A percentile compares a stretch with the other conserved stretches of the same genome.
Conservation (phyloP, 1,140 invertebrate genomes). For the Cecropterus lyciades region DNA sequence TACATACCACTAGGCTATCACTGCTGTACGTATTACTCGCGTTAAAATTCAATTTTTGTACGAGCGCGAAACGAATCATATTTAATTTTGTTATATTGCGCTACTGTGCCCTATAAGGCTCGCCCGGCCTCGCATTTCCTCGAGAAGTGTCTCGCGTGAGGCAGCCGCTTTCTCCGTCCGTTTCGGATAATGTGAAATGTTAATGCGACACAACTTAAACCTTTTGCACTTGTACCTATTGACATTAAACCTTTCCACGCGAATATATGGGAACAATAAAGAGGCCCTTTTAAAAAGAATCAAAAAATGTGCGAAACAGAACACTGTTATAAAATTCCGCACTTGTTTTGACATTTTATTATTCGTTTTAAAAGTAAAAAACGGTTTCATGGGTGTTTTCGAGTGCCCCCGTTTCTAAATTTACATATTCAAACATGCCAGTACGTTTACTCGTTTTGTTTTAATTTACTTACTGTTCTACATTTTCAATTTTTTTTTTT, state of each 20-base stretch:
- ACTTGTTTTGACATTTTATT: background rate
- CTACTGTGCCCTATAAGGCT: constrained; percentile 39
- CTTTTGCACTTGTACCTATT: constrained; percentile 41
- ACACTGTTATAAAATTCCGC: constrained; percentile 11
- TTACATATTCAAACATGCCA: no score
- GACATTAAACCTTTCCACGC: constrained; percentile 36
- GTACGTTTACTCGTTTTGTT: background rate
- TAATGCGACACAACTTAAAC: constrained; percentile 45
- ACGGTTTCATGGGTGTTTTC: background rate
- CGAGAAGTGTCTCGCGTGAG: constrained; percentile 60
- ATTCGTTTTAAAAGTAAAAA: constrained; percentile 5
- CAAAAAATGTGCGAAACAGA: background rate
- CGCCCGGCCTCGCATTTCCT: constrained; percentile 38
- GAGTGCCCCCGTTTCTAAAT: background rate
- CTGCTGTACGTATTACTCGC: no score
- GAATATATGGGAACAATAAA: constrained; percentile 19
- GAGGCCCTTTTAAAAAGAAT: background rate
- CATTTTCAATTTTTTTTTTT: no score
- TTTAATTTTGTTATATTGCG: constrained; percentile 7
- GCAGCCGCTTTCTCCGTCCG: constrained; percentile 65
- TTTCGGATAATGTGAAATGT: constrained; percentile 64
- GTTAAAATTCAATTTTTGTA: background rate
- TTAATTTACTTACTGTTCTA: background rate
- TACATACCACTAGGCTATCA: no score
- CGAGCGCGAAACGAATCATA: constrained; percentile 22